Base-by-base conservation (phyloP, 23 tunicate species). In the Ciona savignyi region DNA sequence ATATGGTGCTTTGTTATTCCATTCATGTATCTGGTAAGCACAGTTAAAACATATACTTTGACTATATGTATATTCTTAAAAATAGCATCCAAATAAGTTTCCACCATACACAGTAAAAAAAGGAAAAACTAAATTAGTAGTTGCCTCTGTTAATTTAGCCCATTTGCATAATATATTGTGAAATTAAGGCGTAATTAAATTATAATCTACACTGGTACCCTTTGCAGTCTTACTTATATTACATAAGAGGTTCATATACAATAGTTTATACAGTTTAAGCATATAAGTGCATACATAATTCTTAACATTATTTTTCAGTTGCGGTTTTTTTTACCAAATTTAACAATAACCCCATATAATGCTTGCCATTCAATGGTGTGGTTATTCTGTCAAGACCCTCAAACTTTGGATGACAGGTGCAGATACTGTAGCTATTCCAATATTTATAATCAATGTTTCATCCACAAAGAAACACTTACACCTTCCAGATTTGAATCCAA, bases 1-100 rank as follows among this genome's bases (percentile, higher is more conserved):
- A 2, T 87, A n/a, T 81, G 86, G 95, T 74, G 35, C 30, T 21
- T 81, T 64, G 63, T 87, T 26, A 26, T 60, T 4, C 85, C 79
- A 22, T 32, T 87, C n/a, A 56, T 87, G 51, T 60, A 32, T 63
- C 28, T 87, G 79, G 95, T 87, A 70, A 70, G 95, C 77, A 4
- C 1, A 30, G 15, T 49, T 11, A 11, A 49, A 49, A 11, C 15
- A 49, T 49, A 49, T 49, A n/a, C 20, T 49, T 49, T 11, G 20
- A 20, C 20, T 11, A 49, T 20, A 15, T 49, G 20, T 49, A 15
- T 11, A 20, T 49, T 49, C 20, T 49, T 11, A 11, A 49, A 49
- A 49, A 11, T 49, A 11, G 20, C 61, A 11, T 49, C 19, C 15
- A 49, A 49, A 49, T 49, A 49, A 49, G 61, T 49, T n/a, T n/a